Conservation (phyloP, 2,113 vertebrate species). For the Scopus umbretta region DNA sequence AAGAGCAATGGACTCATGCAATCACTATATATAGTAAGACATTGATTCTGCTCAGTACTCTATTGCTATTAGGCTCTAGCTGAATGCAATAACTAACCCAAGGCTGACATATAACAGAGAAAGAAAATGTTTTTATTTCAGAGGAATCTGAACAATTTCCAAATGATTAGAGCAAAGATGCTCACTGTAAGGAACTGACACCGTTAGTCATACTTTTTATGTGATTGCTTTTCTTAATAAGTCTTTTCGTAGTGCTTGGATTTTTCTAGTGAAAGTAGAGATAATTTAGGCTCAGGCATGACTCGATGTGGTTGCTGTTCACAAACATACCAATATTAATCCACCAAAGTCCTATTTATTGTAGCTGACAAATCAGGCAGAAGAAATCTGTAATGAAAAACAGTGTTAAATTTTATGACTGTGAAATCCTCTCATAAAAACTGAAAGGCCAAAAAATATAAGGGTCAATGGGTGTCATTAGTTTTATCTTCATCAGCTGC, state of each 20-base stretch:
- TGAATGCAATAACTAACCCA: background rate
- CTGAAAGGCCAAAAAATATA: background rate
- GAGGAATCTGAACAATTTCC: background rate
- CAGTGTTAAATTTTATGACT: background rate
- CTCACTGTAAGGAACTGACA: background rate
- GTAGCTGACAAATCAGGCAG: background rate
- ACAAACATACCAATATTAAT: background rate
- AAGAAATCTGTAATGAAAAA: background rate
- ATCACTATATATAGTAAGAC: background rate
- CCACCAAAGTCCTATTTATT: background rate
- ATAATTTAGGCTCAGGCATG: background rate
- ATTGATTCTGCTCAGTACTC: background rate
- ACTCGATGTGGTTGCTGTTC: background rate
- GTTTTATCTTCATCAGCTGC: background rate
- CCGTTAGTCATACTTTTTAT: background rate
- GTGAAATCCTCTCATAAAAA: background rate
- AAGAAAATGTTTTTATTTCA: background rate
- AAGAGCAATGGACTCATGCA: background rate
- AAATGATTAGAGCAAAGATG: background rate
- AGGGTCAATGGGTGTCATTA: background rate
- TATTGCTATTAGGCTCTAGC: background rate
- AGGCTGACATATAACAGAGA: background rate
- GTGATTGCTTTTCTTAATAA: background rate
- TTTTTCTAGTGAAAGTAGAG: background rate
- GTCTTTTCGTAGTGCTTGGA: background rate